Evolutionary conservation across 2,888 invertebrate genomes (phyloP).

Genomic region (Patella depressa): DNA sequence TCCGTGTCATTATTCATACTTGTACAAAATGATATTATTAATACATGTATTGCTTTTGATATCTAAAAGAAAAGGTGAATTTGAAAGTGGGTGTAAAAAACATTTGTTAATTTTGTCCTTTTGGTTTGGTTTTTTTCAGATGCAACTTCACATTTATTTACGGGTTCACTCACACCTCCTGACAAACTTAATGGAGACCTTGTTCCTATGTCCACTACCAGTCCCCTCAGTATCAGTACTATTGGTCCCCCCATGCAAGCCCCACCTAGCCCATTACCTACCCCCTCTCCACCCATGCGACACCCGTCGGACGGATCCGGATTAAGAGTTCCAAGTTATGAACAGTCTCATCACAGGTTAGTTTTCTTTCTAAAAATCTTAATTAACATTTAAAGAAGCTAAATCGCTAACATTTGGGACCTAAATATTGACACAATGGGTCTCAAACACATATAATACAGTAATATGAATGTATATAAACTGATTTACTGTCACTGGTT

Average conservation of each 20-base stretch:
- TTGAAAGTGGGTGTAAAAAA: too few relatives aligned
- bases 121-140: conserved; percentile 44
- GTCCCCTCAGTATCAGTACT: conserved; percentile 61
- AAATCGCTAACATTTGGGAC: too few relatives aligned
- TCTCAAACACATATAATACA: too few relatives aligned
- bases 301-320: conserved; percentile 28
- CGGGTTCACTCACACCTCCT: conserved; percentile 73
- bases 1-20: too few relatives aligned
- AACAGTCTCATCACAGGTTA: conserved; percentile 22
- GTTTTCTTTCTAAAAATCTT: not conserved
- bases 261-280: conserved; percentile 80
- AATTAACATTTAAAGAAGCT: too few relatives aligned
- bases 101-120: too few relatives aligned
- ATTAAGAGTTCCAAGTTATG: conserved; percentile 17
- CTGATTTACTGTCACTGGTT: too few relatives aligned
- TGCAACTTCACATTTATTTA: conserved; percentile 61
- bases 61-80: too few relatives aligned
- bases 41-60: too few relatives aligned
- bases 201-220: conserved; percentile 63
- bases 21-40: too few relatives aligned
- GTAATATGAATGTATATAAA: too few relatives aligned
- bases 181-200: conserved; percentile 72
- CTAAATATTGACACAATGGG: too few relatives aligned
- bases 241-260: conserved; percentile 81
- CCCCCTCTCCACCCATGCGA: conserved; percentile 70